phyloP scores from a whole-genome alignment of 2,888 invertebrate species.

The Dynastes tityus region DNA sequence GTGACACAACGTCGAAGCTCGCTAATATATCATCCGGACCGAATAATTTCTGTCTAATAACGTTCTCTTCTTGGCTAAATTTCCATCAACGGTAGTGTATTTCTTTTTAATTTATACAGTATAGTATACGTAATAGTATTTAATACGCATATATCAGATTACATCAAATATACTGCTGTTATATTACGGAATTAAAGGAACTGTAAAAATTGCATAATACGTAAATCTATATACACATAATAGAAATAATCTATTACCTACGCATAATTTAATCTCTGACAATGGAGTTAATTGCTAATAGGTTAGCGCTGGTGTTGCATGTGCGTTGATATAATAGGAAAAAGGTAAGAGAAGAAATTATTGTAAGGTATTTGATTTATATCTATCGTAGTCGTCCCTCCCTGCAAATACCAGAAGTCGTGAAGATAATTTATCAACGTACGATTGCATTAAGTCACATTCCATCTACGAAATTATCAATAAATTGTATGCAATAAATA shows the following conservation, averaged over 20 bases:
- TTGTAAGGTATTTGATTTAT: constrained; percentile 1
- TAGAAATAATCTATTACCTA: too few species aligned
- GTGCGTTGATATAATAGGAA: neutral
- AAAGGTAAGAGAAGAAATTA: neutral
- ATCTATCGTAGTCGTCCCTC: constrained; percentile 1
- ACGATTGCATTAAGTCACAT: constrained; percentile 15
- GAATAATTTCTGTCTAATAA: too few species aligned
- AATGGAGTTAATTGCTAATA: neutral
- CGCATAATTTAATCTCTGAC: neutral
- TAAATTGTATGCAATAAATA: constrained; percentile 6
- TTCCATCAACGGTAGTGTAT: too few species aligned
- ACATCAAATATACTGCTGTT: too few species aligned
- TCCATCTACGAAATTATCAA: constrained; percentile 16
- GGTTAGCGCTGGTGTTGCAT: neutral
- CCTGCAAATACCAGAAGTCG: constrained; percentile 20
- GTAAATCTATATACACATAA: neutral
- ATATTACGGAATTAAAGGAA: too few species aligned
- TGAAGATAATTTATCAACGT: constrained; percentile 11
- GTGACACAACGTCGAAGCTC: too few species aligned
- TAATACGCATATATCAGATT: too few species aligned
- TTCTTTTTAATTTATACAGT: too few species aligned
- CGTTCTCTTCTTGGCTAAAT: too few species aligned
- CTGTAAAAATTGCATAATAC: too few species aligned
- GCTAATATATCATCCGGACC: too few species aligned
- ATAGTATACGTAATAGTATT: too few species aligned